Percentiles rank a stretch among this genome's conserved stretches.
Evolutionary conservation across 53 echinoderm and acorn worm genomes (phyloP).

Genomic region (Holothuria scabra): DNA sequence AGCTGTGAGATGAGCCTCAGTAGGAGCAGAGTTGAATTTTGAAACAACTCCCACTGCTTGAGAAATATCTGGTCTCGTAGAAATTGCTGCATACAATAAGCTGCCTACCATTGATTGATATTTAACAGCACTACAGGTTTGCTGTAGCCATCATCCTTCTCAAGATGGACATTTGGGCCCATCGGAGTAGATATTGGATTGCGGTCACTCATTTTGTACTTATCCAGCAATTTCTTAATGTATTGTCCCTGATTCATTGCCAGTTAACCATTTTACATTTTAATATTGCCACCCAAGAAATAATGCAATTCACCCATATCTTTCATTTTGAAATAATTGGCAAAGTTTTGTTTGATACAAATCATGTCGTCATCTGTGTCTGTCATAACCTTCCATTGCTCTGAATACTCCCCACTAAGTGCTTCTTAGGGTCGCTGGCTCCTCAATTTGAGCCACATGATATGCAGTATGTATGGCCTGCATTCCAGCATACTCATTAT

Average conservation of each 20-base stretch:
- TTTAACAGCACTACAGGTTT: not conserved
- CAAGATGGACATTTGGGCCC: not conserved
- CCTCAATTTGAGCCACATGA: not conserved
- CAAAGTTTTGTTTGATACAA: too few species aligned
- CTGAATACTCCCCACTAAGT: slow-evolving; percentile 8
- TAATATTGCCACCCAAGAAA: too few species aligned
- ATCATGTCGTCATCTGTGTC: too few species aligned
- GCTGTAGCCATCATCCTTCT: slow-evolving; percentile 18
- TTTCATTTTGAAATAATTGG: too few species aligned
- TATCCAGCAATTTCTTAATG: too few species aligned
- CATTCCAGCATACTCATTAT: not conserved
- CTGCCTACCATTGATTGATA: not conserved
- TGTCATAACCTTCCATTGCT: not conserved
- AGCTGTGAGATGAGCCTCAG: not conserved
- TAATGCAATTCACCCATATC: too few species aligned
- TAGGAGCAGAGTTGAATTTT: slow-evolving; percentile 8
- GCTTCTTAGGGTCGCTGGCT: not conserved
- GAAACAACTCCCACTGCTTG: slow-evolving; percentile 8
- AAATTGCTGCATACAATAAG: not conserved
- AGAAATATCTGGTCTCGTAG: not conserved
- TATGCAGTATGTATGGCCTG: not conserved
- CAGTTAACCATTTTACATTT: too few species aligned
- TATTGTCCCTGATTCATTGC: too few species aligned
- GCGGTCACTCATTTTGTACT: too few species aligned
- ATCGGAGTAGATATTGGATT: not conserved